phyloP scores from a whole-genome alignment of 2,888 invertebrate genomes.

The Acrobeloides nanus region DNA sequence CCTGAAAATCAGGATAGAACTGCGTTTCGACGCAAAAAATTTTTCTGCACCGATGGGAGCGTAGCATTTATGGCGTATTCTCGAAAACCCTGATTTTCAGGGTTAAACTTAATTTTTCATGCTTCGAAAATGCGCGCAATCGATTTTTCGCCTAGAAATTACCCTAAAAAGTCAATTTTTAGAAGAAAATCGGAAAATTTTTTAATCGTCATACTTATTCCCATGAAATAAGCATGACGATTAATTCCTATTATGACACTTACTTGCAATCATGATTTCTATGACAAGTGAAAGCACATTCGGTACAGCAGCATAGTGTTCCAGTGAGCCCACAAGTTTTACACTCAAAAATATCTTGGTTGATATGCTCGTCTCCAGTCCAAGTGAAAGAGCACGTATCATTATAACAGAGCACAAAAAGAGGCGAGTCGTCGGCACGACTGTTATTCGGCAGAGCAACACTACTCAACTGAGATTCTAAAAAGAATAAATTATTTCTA shows the following conservation, averaged over 20 bases:
- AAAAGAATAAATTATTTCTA: too few relatives aligned
- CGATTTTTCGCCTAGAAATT: background rate
- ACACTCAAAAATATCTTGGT: constrained; percentile 92
- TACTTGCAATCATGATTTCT: constrained; percentile 67
- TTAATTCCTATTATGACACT: constrained; percentile 22
- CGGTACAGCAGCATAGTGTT: constrained; percentile 94
- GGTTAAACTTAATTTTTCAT: too few relatives aligned
- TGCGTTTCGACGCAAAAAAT: too few relatives aligned
- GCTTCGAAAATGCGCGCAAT: too few relatives aligned
- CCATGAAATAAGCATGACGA: too few relatives aligned
- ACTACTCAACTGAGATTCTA: too few relatives aligned
- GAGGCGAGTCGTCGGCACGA: constrained; percentile 77
- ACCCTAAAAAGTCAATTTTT: background rate
- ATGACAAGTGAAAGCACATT: constrained; percentile 94
- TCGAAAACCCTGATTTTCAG: too few relatives aligned
- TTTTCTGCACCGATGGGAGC: too few relatives aligned
- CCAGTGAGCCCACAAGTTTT: constrained; percentile 72
- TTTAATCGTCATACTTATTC: too few relatives aligned
- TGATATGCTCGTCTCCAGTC: constrained; percentile 67
- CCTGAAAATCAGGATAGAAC: too few relatives aligned
- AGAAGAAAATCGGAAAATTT: too few relatives aligned
- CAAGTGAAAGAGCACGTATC: constrained; percentile 99
- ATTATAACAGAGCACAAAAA: constrained; percentile 92
- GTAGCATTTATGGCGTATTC: too few relatives aligned
- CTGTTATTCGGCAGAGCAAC: constrained; percentile 1